These are phyloP conservation scores for Scortum barcoo DNA, from an alignment of 2,113 vertebrate species.

Conservation along the genomic window DNA sequence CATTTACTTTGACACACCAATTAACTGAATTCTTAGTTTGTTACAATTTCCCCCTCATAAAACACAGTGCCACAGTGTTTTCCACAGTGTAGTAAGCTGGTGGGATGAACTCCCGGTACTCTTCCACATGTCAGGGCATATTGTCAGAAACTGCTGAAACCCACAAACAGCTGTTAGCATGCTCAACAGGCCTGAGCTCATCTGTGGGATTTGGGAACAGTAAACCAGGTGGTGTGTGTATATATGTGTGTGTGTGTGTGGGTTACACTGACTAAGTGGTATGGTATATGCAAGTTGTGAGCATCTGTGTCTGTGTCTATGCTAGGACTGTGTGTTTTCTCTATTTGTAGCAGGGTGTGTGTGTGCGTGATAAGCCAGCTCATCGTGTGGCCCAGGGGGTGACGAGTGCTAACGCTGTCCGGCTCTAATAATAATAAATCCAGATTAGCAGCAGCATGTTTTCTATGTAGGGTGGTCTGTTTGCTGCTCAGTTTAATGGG, in stretches of 20 bases:
- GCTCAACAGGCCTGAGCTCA: slow-evolving; percentile 75
- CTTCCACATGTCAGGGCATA: slow-evolving; percentile 64
- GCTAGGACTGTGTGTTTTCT: slow-evolving; percentile 1
- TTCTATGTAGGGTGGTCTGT: slow-evolving; percentile 38
- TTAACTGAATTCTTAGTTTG: slow-evolving; percentile 23
- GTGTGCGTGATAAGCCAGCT: slow-evolving; percentile 52
- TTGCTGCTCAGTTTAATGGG: slow-evolving; percentile 20
- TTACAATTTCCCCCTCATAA: slow-evolving; percentile 38
- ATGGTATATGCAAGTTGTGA: slow-evolving; percentile 33
- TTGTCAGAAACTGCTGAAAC: slow-evolving; percentile 62
- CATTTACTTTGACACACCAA: slow-evolving; percentile 14
- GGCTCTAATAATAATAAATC: slow-evolving; percentile 62
- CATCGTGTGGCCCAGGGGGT: slow-evolving; percentile 43
- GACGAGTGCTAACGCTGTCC: slow-evolving; percentile 37
- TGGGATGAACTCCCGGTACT: slow-evolving; percentile 43
- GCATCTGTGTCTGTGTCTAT: slow-evolving; percentile 19
- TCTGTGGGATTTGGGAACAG: slow-evolving; percentile 62
- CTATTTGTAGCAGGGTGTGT: slow-evolving; percentile 15
- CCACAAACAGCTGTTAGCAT: slow-evolving; percentile 72
- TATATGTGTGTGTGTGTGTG: slow-evolving; percentile 28
- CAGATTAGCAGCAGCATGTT: slow-evolving; percentile 66
- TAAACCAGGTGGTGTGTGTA: slow-evolving; percentile 61
- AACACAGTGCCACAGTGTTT: slow-evolving; percentile 28
- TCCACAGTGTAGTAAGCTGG: neutral
- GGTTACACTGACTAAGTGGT: slow-evolving; percentile 41